These are phyloP conservation scores for Drosophila ficusphila DNA, from an alignment of 1,140 invertebrate genomes.

Conservation along the genomic window DNA sequence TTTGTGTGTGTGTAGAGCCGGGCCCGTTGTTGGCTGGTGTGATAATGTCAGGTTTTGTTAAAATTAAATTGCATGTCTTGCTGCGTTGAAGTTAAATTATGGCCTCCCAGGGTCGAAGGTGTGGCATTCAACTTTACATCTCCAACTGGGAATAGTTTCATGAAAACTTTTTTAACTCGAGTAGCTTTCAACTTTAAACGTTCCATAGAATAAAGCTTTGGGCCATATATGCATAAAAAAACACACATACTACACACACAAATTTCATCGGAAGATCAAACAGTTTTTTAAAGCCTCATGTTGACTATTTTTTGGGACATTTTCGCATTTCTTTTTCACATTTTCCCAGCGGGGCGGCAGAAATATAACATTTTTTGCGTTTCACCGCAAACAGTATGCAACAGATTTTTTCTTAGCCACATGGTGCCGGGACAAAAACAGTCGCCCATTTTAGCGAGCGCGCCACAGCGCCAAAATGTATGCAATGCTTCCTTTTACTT, in stretches of 20 bases:
- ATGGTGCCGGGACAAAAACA: constrained; percentile 59
- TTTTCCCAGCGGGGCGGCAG: constrained; percentile 32
- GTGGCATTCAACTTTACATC: constrained; percentile 47
- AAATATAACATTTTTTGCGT: constrained; percentile 61
- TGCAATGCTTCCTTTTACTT: constrained; percentile 35
- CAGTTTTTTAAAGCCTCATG: constrained; percentile 41
- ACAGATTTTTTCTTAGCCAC: constrained; percentile 75
- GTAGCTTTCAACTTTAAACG: constrained; percentile 39
- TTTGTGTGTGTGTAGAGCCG: constrained; percentile 16
- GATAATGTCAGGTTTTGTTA: constrained; percentile 82
- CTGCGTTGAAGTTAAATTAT: constrained; percentile 79
- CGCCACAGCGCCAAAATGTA: constrained; percentile 43
- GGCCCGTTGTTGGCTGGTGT: constrained; percentile 67
- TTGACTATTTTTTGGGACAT: constrained; percentile 20
- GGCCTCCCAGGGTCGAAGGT: constrained; percentile 68
- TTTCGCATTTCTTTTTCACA: constrained; percentile 19
- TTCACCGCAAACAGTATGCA: constrained; percentile 65
- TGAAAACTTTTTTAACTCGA: constrained; percentile 20
- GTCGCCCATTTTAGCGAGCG: constrained; percentile 60
- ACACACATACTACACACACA: not conserved
- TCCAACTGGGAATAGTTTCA: constrained; percentile 51
- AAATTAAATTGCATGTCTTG: constrained; percentile 83
- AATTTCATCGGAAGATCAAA: constrained; percentile 25
- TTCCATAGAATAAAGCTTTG: constrained; percentile 20
- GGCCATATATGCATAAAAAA: not conserved